phyloP scores from a whole-genome alignment of 2,797 vertebrate genomes.

The Oryzias sinensis region DNA sequence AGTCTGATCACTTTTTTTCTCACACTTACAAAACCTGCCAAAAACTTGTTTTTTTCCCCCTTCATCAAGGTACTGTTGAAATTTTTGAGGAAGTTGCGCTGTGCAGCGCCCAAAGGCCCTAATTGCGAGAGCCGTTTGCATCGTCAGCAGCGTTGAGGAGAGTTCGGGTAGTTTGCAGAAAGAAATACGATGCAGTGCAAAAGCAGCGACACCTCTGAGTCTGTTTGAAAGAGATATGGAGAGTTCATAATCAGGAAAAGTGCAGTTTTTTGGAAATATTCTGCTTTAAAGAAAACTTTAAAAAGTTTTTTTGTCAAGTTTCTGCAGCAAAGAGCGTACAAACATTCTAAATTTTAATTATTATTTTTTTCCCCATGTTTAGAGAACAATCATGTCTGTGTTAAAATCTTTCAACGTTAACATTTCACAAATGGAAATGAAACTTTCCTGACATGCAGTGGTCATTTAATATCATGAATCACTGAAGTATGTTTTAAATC shows the following conservation, averaged over 20 bases:
- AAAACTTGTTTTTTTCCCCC: constrained; percentile 4
- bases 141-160: constrained; percentile 31
- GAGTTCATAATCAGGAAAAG: neutral
- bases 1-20: neutral
- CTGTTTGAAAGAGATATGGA: constrained; percentile 56
- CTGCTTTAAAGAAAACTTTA: too few species aligned
- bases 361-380: too few species aligned
- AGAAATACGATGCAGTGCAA: constrained; percentile 88
- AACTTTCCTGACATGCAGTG: neutral
- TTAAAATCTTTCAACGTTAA: too few species aligned
- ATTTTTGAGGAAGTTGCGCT: constrained; percentile 22
- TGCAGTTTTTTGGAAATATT: too few species aligned
- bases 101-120: neutral
- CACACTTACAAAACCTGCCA: constrained; percentile 7
- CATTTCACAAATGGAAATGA: neutral
- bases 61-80: constrained; percentile 16
- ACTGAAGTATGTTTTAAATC: neutral
- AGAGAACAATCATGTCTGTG: too few species aligned
- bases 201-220: constrained; percentile 85
- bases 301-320: too few species aligned
- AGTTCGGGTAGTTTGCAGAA: constrained; percentile 77
- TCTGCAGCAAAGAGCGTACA: too few species aligned
- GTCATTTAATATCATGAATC: neutral
- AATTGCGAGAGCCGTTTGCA: neutral
- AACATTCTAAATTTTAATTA: too few species aligned